Conservation (phyloP, 30 jellyfish, hydroid and myxozoan species). For the Pelagia noctiluca region DNA sequence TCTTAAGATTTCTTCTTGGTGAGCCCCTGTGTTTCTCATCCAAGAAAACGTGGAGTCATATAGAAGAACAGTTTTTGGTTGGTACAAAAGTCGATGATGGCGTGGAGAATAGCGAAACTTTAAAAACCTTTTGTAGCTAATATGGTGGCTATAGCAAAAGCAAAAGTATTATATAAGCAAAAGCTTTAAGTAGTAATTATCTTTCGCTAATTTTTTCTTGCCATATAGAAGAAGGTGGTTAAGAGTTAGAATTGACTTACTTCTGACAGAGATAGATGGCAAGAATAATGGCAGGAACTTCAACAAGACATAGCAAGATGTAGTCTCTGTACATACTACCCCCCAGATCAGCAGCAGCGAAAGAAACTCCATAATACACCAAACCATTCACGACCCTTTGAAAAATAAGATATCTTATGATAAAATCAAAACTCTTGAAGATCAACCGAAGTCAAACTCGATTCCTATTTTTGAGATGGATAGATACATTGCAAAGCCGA, state of each 20-base stretch:
- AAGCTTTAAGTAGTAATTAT: no score
- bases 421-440: slow-evolving; percentile 4
- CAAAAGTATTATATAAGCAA: no score
- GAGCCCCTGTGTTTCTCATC: no score
- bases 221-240: neutral
- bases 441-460: neutral
- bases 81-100: no score
- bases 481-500: no score
- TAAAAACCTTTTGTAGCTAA: no score
- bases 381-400: slow-evolving; percentile 70
- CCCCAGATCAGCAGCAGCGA: slow-evolving; percentile 73
- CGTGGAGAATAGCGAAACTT: no score
- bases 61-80: no score
- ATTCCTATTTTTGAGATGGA: no score
- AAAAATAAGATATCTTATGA: neutral
- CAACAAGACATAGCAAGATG: slow-evolving; percentile 71
- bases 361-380: slow-evolving; percentile 73
- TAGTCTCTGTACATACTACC: slow-evolving; percentile 71
- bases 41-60: no score
- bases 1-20: no score
- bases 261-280: slow-evolving; percentile 61
- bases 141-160: no score
- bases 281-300: slow-evolving; percentile 61
- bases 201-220: neutral
- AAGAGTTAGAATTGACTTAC: slow-evolving; percentile 8